Evolutionary conservation across 1,140 invertebrate species (phyloP).

Genomic region (Plectrocnemia conspersa): DNA sequence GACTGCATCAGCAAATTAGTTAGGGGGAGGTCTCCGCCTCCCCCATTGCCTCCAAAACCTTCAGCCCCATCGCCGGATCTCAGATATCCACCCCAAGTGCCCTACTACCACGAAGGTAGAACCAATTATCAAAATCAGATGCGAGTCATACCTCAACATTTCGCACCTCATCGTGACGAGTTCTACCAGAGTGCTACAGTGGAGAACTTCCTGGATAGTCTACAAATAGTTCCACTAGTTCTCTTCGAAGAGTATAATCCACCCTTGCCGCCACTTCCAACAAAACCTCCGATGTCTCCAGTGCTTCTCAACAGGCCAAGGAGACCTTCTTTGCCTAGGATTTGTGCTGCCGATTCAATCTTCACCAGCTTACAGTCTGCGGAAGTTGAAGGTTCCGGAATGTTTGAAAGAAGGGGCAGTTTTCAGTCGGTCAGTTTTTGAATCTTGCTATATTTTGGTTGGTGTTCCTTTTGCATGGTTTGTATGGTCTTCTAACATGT

Average conservation of each 20-base stretch:
- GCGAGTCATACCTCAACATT: constrained; percentile 3
- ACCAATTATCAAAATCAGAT: constrained; percentile 12
- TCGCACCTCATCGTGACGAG: constrained; percentile 12
- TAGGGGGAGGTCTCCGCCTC: constrained; percentile 19
- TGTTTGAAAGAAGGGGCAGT: constrained; percentile 8
- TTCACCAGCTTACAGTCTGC: constrained; percentile 19
- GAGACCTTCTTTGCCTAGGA: constrained; percentile 20
- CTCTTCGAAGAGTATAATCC: constrained; percentile 1
- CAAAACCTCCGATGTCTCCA: constrained; percentile 23
- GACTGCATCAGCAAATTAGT: constrained; percentile 27
- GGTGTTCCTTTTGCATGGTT: too few species aligned
- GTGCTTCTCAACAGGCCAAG: constrained; percentile 6
- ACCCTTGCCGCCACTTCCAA: background rate
- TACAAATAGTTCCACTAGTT: background rate
- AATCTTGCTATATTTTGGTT: too few species aligned
- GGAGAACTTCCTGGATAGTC: constrained; percentile 2
- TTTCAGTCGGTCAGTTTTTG: constrained; percentile 29
- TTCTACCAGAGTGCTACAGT: constrained; percentile 12
- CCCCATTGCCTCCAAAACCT: constrained; percentile 30
- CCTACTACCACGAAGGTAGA: constrained; percentile 24
- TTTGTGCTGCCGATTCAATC: constrained; percentile 7
- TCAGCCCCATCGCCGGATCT: constrained; percentile 20
- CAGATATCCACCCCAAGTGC: constrained; percentile 26
- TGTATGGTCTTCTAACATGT: too few species aligned
- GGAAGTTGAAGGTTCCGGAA: constrained; percentile 8